These are phyloP conservation scores for Merodon equestris DNA, from an alignment of 2,888 invertebrate genomes.

Conservation along the genomic window DNA sequence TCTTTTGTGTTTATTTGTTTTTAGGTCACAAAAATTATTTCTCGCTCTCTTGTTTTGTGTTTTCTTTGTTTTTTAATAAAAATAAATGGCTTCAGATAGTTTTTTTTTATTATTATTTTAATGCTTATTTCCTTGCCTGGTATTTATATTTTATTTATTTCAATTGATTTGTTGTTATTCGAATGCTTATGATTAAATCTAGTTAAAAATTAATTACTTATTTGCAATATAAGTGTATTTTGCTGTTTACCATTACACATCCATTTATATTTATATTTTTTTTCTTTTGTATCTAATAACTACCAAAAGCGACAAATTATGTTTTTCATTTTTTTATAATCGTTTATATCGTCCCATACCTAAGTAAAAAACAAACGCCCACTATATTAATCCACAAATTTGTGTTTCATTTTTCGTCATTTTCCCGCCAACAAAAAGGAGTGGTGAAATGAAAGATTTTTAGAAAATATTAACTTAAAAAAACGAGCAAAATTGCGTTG, in stretches of 20 bases:
- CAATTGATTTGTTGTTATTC: slow-evolving; percentile 1
- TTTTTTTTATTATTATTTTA: slow-evolving; percentile 1
- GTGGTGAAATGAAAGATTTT: not conserved
- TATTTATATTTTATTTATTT: not conserved
- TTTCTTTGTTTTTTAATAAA: not conserved
- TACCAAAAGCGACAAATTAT: slow-evolving; percentile 38
- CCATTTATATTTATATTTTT: slow-evolving; percentile 14
- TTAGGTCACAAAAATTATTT: too few relatives aligned
- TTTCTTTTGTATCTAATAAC: slow-evolving; percentile 9
- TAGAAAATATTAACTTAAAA: too few relatives aligned
- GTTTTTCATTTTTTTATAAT: not conserved
- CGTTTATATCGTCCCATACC: not conserved
- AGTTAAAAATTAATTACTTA: slow-evolving; percentile 23
- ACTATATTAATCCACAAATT: not conserved
- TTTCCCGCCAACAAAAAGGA: not conserved
- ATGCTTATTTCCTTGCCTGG: not conserved
- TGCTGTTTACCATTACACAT: slow-evolving; percentile 22
- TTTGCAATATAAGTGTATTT: slow-evolving; percentile 21
- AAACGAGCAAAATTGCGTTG: not conserved
- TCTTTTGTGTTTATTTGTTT: too few relatives aligned
- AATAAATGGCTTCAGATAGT: slow-evolving; percentile 18
- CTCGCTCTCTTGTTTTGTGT: not conserved
- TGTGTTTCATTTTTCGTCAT: not conserved
- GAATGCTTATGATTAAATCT: slow-evolving; percentile 14
- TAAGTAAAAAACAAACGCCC: too few relatives aligned